phyloP scores from a whole-genome alignment of 2,888 invertebrate species.

The Aphrophora alni region DNA sequence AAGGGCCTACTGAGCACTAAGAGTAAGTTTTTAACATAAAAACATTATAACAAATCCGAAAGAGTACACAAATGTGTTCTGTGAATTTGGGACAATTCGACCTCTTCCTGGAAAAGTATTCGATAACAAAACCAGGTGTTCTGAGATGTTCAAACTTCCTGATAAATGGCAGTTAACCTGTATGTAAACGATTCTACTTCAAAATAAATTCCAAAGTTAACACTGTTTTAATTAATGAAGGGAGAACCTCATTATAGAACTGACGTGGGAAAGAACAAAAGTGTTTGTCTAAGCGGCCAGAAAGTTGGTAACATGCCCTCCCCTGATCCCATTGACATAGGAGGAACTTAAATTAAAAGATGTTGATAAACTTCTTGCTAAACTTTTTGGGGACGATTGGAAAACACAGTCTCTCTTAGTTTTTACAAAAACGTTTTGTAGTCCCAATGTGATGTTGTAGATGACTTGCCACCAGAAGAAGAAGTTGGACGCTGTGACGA shows the following conservation, averaged over 20 bases:
- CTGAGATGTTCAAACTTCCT: neutral
- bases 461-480: neutral
- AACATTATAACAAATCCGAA: neutral
- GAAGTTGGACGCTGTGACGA: conserved; percentile 10
- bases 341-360: conserved; percentile 20
- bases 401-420: neutral
- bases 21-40: neutral
- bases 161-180: conserved; percentile 21
- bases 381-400: conserved; percentile 28
- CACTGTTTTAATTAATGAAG: conserved; percentile 12
- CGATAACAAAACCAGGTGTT: neutral
- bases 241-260: conserved; percentile 29
- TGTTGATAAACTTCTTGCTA: conserved; percentile 7
- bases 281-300: neutral
- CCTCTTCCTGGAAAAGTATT: conserved; percentile 7
- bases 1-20: no score
- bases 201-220: neutral
- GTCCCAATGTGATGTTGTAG: conserved; percentile 1
- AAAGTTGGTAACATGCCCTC: conserved; percentile 2
- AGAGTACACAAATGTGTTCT: neutral
- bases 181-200: conserved; percentile 17
- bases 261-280: conserved; percentile 3
- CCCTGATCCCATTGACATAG: neutral
- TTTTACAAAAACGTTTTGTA: conserved; percentile 19
- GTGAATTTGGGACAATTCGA: conserved; percentile 3